Conservation (phyloP, 1,140 invertebrate species). For the Plectrocnemia conspersa region DNA sequence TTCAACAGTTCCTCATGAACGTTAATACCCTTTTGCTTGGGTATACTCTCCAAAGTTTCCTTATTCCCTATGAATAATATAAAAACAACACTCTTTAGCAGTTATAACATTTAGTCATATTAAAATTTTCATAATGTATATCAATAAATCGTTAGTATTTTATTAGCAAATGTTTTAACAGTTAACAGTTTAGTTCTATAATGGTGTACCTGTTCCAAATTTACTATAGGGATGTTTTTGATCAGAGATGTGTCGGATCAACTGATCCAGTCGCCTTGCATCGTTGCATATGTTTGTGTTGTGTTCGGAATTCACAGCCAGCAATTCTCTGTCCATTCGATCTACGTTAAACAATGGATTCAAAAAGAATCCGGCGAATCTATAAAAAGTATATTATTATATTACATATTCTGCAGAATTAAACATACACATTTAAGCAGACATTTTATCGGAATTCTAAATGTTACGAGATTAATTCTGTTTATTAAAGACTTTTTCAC, state of each 20-base stretch:
- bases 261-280: slow-evolving; percentile 79
- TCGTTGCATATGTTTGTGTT: slow-evolving; percentile 90
- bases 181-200: no score
- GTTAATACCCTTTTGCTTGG: slow-evolving; percentile 75
- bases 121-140: background rate
- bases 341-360: slow-evolving; percentile 85
- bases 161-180: no score
- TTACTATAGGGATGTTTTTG: slow-evolving; percentile 80
- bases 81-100: no score
- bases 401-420: no score
- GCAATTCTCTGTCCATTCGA: slow-evolving; percentile 87
- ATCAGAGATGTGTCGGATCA: slow-evolving; percentile 77
- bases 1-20: slow-evolving; percentile 81
- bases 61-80: slow-evolving; percentile 59
- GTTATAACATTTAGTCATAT: no score
- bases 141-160: no score
- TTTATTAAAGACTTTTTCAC: no score
- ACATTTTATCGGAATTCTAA: no score
- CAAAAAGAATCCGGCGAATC: slow-evolving; percentile 95
- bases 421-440: no score
- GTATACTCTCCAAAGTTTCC: slow-evolving; percentile 74
- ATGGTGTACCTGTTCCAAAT: slow-evolving; percentile 90
- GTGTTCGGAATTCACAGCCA: slow-evolving; percentile 94
- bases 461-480: no score
- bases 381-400: no score